Conservation (phyloP, 2,113 vertebrate species). For the Phyllostomus hastatus region DNA sequence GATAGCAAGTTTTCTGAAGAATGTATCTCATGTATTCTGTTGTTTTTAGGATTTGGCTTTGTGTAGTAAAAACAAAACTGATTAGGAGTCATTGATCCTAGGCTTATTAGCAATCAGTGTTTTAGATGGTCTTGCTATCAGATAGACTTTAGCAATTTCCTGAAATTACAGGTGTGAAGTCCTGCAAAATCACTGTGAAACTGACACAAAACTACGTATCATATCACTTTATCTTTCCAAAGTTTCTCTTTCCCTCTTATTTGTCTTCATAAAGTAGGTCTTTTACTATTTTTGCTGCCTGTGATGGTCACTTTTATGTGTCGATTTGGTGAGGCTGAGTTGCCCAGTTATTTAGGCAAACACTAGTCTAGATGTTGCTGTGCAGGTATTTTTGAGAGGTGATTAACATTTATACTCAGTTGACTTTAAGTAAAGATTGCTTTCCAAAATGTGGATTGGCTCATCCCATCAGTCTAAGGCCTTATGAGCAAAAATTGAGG, state of each 20-base stretch:
- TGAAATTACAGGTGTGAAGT: background rate
- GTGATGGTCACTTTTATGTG: background rate
- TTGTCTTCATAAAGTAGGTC: background rate
- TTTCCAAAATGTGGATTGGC: background rate
- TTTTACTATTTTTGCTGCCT: background rate
- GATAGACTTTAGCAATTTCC: background rate
- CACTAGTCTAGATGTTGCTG: background rate
- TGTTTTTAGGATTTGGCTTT: constrained; percentile 4
- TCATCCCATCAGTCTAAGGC: background rate
- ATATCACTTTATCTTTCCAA: background rate
- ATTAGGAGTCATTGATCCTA: background rate
- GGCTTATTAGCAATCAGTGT: background rate
- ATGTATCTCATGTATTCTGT: background rate
- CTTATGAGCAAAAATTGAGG: background rate
- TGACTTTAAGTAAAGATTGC: background rate
- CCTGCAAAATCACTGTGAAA: background rate
- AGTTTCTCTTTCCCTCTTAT: background rate
- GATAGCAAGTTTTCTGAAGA: background rate
- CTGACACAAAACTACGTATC: background rate
- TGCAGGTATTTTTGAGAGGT: background rate
- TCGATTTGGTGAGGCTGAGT: background rate
- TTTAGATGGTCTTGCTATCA: background rate
- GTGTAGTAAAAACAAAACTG: background rate
- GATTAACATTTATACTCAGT: background rate
- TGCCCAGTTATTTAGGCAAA: background rate